Evolutionary conservation across 2,113 vertebrate species (phyloP), one percentile per base, ranked within the genome.

Genomic region (Ammodytes marinus): DNA sequence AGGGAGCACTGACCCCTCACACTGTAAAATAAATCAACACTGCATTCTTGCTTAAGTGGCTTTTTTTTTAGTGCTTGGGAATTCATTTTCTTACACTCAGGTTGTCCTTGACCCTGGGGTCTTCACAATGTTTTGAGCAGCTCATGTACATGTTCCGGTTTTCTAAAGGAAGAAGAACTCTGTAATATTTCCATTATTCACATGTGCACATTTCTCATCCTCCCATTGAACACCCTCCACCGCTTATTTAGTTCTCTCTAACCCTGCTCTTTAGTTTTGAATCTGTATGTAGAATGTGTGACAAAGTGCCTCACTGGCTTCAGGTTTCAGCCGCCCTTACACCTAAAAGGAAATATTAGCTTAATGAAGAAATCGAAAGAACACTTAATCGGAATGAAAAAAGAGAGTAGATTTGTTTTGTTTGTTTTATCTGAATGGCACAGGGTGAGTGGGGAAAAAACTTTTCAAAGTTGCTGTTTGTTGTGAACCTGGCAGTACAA

Each of bases 31-130:
- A 97, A 96, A 97, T 98, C 96, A 96, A 95, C 89, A 93, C 93
- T 90, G 91, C 96, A 95, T 96, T 97, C 96, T 96, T 97, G 95
- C 96, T 96, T 96, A 96, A 97, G 95, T 96, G 95, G 96, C 96
- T 94, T 85, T 97, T 97, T 97, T 96, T 95, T 83, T 80, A 95
- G 94, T 94, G 93, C 90, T 80, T 88, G 83, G 92, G 95, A 96
- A 95, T 95, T 94, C 95, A 95, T 97, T 97, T 97, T 96, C 94
- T 93, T 93, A 69, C 80, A 91, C 87, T 90, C 86, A 58, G 69
- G 83, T 67, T 94, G 95, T 93, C 96, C 97, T 97, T 97, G 96
- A 97, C 96, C 96, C 95, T 88, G 88, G 92, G 95, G 95, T 94
- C 95, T 93, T 93, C 84, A 93, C 94, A 93, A 85, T 95, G 27